These are phyloP conservation scores for Diaperis boleti DNA, from an alignment of 2,888 invertebrate species.

Conservation along the genomic window DNA sequence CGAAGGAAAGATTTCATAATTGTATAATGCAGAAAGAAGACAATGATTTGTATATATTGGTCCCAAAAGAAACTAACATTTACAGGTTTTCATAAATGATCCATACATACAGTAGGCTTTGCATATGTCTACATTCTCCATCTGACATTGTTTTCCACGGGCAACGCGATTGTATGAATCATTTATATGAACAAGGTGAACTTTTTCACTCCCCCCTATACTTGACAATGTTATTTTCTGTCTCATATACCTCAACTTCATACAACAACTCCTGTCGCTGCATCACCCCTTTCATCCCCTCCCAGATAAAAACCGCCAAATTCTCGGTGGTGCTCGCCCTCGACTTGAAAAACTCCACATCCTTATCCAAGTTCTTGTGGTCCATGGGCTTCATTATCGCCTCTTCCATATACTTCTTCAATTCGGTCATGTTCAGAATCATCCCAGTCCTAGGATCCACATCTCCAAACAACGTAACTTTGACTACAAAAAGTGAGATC, in stretches of 20 bases:
- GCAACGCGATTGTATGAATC: too few relatives aligned
- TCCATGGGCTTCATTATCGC: conserved; percentile 93
- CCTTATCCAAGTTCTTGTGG: conserved; percentile 95
- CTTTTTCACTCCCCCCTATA: conserved; percentile 93
- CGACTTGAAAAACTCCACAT: conserved; percentile 88
- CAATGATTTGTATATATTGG: too few relatives aligned
- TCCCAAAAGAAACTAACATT: too few relatives aligned
- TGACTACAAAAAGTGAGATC: conserved; percentile 70
- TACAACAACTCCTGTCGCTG: conserved; percentile 81
- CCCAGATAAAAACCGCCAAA: conserved; percentile 91
- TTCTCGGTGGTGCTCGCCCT: conserved; percentile 94
- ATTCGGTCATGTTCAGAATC: conserved; percentile 94
- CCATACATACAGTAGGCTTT: too few relatives aligned
- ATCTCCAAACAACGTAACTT: conserved; percentile 91
- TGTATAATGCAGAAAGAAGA: too few relatives aligned
- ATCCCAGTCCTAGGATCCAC: conserved; percentile 90
- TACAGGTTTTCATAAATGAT: too few relatives aligned
- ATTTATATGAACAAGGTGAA: too few relatives aligned
- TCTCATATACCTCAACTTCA: conserved; percentile 95
- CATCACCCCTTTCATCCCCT: conserved; percentile 79
- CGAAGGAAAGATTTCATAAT: too few relatives aligned
- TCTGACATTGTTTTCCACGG: too few relatives aligned
- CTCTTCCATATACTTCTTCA: conserved; percentile 86
- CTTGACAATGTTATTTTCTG: conserved; percentile 94
- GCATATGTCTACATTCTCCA: too few relatives aligned